A percentile compares a stretch with the other conserved stretches of the same genome.
Conservation (phyloP, 1,140 invertebrate genomes). For the Drosophila suzukii region DNA sequence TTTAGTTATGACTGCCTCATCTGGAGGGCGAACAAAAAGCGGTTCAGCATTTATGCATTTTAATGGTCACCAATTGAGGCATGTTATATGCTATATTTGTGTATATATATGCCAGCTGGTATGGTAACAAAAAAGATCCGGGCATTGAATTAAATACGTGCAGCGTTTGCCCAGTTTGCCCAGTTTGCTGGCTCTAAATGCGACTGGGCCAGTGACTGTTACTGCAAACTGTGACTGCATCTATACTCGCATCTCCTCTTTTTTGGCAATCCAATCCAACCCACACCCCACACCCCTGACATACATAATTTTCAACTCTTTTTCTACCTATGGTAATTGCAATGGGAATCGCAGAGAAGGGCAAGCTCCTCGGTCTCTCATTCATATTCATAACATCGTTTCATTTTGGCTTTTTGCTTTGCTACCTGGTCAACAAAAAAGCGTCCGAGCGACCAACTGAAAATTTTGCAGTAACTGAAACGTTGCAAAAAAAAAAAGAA, state of each 20-base stretch:
- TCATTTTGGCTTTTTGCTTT: conserved; percentile 61
- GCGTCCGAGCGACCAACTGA: conserved; percentile 9
- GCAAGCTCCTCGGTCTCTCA: conserved; percentile 35
- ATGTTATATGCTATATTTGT: conserved; percentile 30
- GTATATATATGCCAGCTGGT: conserved; percentile 22
- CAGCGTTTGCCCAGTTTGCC: conserved; percentile 32
- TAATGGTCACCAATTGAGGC: conserved; percentile 78
- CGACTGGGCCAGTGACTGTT: conserved; percentile 21
- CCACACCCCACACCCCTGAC: conserved; percentile 31
- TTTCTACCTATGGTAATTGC: conserved; percentile 61
- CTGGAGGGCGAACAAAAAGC: conserved; percentile 39
- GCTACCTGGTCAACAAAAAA: conserved; percentile 35
- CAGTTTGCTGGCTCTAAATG: conserved; percentile 21
- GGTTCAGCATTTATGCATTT: conserved; percentile 74
- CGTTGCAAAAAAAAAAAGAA: conserved; percentile 24
- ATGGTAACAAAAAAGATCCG: conserved; percentile 41
- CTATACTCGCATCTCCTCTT: conserved; percentile 1
- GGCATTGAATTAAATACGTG: conserved; percentile 54
- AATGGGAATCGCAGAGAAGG: conserved; percentile 19
- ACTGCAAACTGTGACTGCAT: conserved; percentile 34
- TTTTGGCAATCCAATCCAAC: conserved; percentile 32
- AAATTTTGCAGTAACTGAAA: conserved; percentile 42
- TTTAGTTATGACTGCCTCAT: conserved; percentile 47
- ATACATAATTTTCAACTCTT: conserved; percentile 62
- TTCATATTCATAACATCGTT: conserved; percentile 80